Evolutionary conservation across 2,888 invertebrate genomes (phyloP).

Genomic region (Drosophila niveifrons): DNA sequence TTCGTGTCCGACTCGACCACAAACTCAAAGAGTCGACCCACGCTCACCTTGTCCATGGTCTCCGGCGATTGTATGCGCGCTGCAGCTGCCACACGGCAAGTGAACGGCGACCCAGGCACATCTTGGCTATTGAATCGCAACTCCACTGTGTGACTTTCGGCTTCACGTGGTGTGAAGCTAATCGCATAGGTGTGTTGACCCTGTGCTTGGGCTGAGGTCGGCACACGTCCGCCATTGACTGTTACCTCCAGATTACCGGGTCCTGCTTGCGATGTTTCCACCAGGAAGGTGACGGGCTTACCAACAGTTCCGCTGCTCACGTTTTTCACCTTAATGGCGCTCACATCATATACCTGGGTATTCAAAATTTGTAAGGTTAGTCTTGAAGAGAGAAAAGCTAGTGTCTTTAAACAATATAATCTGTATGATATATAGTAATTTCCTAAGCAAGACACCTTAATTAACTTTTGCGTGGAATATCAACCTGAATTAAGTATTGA

Average conservation of each 20-base stretch:
- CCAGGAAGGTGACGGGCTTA: conserved; percentile 95
- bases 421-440: too few relatives aligned
- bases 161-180: conserved; percentile 97
- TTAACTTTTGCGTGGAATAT: too few relatives aligned
- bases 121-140: conserved; percentile 98
- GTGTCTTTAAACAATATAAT: too few relatives aligned
- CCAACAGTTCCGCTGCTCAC: conserved; percentile 95
- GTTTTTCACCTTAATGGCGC: conserved; percentile 97
- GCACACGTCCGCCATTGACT: conserved; percentile 98
- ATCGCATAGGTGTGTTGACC: conserved; percentile 98
- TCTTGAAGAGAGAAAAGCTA: neutral
- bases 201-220: conserved; percentile 98
- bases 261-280: conserved; percentile 99
- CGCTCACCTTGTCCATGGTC: conserved; percentile 95
- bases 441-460: too few relatives aligned
- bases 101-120: conserved; percentile 91
- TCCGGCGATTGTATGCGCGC: conserved; percentile 94
- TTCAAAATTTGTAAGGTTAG: neutral
- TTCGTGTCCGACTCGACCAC: conserved; percentile 94
- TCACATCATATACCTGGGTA: conserved; percentile 93
- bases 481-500: too few relatives aligned
- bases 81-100: conserved; percentile 89
- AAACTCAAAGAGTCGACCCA: conserved; percentile 93
- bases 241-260: conserved; percentile 99
- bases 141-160: conserved; percentile 96